Conservation (phyloP, 2,113 vertebrate genomes). For the Poeciliopsis retropinna region DNA sequence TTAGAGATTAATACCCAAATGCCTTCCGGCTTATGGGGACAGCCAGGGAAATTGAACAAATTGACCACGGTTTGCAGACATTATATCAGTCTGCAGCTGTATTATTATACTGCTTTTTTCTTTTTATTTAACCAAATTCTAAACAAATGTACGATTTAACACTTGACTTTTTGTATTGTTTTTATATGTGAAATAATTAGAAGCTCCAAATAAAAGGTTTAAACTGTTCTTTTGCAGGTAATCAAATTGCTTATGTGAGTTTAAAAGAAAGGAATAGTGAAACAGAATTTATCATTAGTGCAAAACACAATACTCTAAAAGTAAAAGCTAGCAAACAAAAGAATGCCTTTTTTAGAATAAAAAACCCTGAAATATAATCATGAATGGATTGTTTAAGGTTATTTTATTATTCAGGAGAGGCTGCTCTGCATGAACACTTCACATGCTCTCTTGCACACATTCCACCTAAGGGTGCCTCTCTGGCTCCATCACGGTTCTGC, state of each 20-base stretch:
- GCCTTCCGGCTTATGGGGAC: constrained; percentile 59
- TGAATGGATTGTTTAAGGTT: not conserved
- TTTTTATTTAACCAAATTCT: not conserved
- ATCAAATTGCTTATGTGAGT: constrained; percentile 4
- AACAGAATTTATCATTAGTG: constrained; percentile 1
- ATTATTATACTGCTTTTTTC: not conserved
- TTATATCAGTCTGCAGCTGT: constrained; percentile 11
- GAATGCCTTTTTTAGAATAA: not conserved
- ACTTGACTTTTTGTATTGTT: not conserved
- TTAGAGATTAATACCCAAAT: constrained; percentile 72
- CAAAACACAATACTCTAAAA: not conserved
- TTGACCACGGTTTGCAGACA: constrained; percentile 50
- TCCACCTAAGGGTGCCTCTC: constrained; percentile 10
- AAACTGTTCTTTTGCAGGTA: not conserved
- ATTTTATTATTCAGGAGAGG: constrained; percentile 6
- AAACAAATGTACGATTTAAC: not conserved
- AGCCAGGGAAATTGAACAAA: constrained; percentile 56
- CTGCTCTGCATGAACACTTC: constrained; percentile 13
- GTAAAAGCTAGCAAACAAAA: not conserved
- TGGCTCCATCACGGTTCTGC: not conserved
- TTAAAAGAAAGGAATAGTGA: constrained; percentile 3
- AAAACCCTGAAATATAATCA: not conserved
- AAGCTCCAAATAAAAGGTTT: not conserved
- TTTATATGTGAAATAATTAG: not conserved
- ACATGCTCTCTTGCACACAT: constrained; percentile 8